Conservation (phyloP, 2,113 vertebrate genomes). For the Nothobranchius furzeri region DNA sequence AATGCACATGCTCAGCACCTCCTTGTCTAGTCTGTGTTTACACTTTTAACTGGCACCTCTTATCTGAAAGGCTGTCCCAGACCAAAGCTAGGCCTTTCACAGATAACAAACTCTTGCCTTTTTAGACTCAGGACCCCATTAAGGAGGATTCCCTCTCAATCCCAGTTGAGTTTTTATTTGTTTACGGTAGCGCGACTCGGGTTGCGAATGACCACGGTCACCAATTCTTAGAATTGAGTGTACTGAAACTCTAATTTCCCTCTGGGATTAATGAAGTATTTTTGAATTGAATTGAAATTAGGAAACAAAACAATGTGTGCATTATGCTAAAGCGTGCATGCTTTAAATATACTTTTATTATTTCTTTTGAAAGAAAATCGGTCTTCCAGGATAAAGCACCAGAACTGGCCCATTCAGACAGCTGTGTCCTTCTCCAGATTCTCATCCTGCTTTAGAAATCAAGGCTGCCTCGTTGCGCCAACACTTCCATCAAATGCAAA, state of each 20-base stretch:
- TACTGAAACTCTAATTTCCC: no score
- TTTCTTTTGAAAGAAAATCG: no score
- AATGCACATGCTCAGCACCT: not conserved
- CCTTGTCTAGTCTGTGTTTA: constrained; percentile 4
- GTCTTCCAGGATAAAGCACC: not conserved
- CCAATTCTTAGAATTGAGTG: no score
- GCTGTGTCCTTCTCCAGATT: not conserved
- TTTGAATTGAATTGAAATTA: no score
- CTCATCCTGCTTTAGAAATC: constrained; percentile 3
- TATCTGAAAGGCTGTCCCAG: not conserved
- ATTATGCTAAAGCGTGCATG: not conserved
- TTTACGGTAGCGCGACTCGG: no score
- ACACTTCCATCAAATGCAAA: constrained; percentile 18
- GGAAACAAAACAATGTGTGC: not conserved
- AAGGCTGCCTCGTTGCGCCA: not conserved
- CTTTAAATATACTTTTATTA: not conserved
- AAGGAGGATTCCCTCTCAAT: not conserved
- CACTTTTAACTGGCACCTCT: not conserved
- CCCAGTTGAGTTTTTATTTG: not conserved
- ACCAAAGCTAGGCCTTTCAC: not conserved
- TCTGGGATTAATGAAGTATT: no score
- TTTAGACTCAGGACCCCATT: not conserved
- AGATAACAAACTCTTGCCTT: not conserved
- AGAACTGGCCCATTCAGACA: not conserved
- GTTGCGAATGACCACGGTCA: no score